Conservation (phyloP, 2,113 vertebrate genomes). For the Pogona vitticeps region DNA sequence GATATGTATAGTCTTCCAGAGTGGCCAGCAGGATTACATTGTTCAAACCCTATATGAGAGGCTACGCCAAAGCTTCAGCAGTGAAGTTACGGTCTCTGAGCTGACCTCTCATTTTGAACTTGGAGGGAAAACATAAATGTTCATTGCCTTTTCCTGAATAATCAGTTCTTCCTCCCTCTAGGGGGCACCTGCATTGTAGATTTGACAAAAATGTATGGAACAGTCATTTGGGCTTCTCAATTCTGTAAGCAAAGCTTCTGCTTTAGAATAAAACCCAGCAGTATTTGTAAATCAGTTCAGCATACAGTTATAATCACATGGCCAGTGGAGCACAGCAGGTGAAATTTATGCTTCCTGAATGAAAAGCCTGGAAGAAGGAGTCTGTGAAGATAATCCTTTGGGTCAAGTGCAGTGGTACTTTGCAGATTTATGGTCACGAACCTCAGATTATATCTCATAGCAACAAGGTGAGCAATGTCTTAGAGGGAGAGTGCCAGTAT, state of each 20-base stretch:
- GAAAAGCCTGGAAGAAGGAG: conserved; percentile 7
- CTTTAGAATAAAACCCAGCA: neutral
- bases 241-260: neutral
- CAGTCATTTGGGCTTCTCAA: neutral
- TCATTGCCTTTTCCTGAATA: neutral
- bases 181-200: neutral
- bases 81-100: neutral
- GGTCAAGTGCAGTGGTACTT: neutral
- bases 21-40: neutral
- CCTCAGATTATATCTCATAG: neutral
- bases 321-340: conserved; percentile 4
- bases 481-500: neutral
- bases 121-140: neutral
- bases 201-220: neutral
- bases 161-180: neutral
- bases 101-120: neutral
- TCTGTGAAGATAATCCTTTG: conserved; percentile 17
- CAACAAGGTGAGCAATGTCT: neutral
- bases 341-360: conserved; percentile 11
- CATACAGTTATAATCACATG: conserved; percentile 20
- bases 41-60: neutral
- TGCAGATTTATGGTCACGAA: conserved; percentile 26
- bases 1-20: neutral
- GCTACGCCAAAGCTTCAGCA: neutral
- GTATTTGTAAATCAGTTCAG: neutral